These are phyloP conservation scores for Cetonia aurata DNA, from an alignment of 2,888 invertebrate genomes.

Conservation along the genomic window DNA sequence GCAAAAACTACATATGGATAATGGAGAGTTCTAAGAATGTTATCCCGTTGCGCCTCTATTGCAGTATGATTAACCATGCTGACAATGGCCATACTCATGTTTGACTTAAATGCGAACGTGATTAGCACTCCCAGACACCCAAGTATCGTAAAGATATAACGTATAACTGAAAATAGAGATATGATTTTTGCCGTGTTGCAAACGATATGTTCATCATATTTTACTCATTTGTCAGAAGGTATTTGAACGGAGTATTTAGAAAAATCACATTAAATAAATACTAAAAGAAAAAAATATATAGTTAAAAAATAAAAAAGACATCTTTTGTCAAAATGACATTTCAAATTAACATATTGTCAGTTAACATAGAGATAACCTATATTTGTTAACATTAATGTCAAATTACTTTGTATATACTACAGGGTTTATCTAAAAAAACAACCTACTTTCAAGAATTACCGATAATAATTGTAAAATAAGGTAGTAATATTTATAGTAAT, in stretches of 20 bases:
- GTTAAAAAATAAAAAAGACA: too few species aligned
- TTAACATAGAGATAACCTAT: too few species aligned
- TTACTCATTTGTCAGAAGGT: not conserved
- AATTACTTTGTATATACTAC: too few species aligned
- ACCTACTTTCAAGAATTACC: too few species aligned
- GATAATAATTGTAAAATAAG: too few species aligned
- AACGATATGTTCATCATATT: not conserved
- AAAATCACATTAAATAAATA: too few species aligned
- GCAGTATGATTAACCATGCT: constrained; percentile 81
- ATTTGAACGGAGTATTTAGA: not conserved
- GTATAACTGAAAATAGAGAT: constrained; percentile 49
- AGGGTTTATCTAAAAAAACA: too few species aligned
- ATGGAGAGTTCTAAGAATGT: not conserved
- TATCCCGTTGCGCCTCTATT: constrained; percentile 54
- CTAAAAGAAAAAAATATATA: too few species aligned
- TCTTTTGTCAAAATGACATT: too few species aligned
- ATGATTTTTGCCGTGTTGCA: not conserved
- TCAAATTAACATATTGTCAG: too few species aligned
- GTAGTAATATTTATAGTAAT: too few species aligned
- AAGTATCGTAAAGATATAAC: constrained; percentile 77
- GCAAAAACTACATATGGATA: not conserved
- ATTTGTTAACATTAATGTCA: too few species aligned
- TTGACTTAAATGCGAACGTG: constrained; percentile 81
- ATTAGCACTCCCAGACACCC: constrained; percentile 82
- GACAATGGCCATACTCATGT: constrained; percentile 81